These are phyloP conservation scores for Lithophane leautieri DNA, from an alignment of 2,888 invertebrate genomes.

Conservation along the genomic window DNA sequence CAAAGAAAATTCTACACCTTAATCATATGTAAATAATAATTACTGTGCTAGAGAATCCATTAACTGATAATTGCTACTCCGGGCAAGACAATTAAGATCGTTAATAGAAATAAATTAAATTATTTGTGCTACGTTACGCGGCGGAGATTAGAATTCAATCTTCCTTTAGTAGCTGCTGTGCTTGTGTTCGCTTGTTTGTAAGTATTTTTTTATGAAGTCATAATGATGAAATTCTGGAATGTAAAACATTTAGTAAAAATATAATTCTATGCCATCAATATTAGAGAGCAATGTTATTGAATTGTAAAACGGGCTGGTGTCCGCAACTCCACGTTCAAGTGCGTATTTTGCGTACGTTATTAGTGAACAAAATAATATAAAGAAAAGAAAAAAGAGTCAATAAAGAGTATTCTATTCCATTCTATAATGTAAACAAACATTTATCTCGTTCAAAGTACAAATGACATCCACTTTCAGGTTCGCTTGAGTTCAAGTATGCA, in stretches of 20 bases:
- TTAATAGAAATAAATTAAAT: constrained; percentile 78
- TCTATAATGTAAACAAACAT: background rate
- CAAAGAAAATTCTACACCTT: constrained; percentile 38
- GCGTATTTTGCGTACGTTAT: background rate
- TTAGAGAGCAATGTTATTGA: background rate
- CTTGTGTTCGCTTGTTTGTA: background rate
- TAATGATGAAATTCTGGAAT: background rate
- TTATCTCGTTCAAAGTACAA: constrained; percentile 19
- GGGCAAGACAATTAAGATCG: constrained; percentile 75
- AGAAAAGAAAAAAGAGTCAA: background rate
- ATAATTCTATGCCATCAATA: background rate
- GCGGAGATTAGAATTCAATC: constrained; percentile 52
- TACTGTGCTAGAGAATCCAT: constrained; percentile 73
- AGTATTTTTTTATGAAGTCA: background rate
- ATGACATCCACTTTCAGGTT: constrained; percentile 26
- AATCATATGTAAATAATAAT: constrained; percentile 67
- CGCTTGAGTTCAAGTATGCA: constrained; percentile 39
- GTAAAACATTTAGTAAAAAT: too few relatives aligned
- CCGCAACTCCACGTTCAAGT: background rate
- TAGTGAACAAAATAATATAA: background rate
- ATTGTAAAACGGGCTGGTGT: background rate
- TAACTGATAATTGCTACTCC: constrained; percentile 75
- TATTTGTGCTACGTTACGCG: constrained; percentile 67
- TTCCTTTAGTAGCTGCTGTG: constrained; percentile 25
- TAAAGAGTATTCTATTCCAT: background rate